A percentile compares a stretch with the other conserved stretches of the same genome.
Conservation (phyloP, 2,113 vertebrate species). For the Euleptes europaea region DNA sequence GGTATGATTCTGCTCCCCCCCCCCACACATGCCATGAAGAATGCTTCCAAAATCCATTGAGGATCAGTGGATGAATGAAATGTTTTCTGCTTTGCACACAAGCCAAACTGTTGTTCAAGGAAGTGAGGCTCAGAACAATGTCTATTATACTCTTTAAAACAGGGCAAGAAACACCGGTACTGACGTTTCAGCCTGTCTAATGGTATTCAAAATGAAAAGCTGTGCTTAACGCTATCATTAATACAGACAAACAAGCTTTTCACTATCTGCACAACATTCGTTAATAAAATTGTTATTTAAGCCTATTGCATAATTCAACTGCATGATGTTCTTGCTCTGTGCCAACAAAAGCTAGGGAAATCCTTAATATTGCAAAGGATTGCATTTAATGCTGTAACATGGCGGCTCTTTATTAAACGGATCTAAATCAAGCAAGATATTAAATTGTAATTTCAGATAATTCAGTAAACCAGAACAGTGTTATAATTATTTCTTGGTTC, state of each 20-base stretch:
- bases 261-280: not conserved
- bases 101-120: not conserved
- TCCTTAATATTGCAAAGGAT: not conserved
- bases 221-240: not conserved
- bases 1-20: too few relatives aligned
- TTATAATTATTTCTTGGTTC: not conserved
- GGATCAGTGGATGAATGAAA: not conserved
- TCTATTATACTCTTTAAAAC: not conserved
- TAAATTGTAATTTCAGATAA: not conserved
- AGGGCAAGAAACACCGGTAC: not conserved
- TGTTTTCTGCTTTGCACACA: not conserved
- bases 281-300: not conserved
- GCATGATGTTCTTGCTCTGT: not conserved
- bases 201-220: not conserved
- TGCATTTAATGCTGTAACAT: not conserved
- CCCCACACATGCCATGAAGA: too few relatives aligned
- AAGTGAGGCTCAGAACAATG: not conserved
- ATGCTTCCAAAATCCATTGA: not conserved
- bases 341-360: not conserved
- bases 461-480: not conserved
- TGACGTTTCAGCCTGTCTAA: not conserved
- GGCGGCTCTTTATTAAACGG: not conserved
- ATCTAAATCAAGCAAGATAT: not conserved
- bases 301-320: not conserved
- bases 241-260: not conserved